These are phyloP conservation scores for Acanthurus lineatus DNA, from an alignment of 2,797 vertebrate genomes.

Conservation along the genomic window DNA sequence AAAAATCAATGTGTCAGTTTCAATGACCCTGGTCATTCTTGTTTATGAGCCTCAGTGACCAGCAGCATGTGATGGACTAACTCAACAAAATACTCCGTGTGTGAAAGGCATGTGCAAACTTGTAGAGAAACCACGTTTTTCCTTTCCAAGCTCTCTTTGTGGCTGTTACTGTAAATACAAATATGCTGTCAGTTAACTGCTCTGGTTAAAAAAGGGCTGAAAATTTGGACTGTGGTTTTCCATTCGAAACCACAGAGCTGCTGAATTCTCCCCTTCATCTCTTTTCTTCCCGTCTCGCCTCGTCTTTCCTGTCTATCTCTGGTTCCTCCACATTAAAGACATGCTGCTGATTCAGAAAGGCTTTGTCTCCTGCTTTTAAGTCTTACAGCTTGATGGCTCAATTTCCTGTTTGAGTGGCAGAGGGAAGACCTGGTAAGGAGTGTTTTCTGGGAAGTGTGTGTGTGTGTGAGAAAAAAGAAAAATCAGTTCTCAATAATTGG, in stretches of 20 bases:
- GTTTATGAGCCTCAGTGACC: slow-evolving; percentile 13
- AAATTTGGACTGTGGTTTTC: slow-evolving; percentile 63
- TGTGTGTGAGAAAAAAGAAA: neutral
- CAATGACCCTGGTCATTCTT: neutral
- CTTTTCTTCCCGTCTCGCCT: slow-evolving; percentile 21
- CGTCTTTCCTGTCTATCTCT: slow-evolving; percentile 31
- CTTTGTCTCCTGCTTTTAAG: slow-evolving; percentile 59
- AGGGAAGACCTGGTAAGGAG: neutral
- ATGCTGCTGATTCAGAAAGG: slow-evolving; percentile 71
- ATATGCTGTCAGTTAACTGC: slow-evolving; percentile 58
- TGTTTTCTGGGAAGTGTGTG: neutral
- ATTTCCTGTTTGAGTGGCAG: slow-evolving; percentile 39
- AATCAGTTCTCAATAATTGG: neutral
- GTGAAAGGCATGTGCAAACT: slow-evolving; percentile 32
- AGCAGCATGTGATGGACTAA: slow-evolving; percentile 19
- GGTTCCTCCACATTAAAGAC: slow-evolving; percentile 59
- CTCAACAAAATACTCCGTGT: slow-evolving; percentile 32
- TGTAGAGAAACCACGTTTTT: slow-evolving; percentile 20
- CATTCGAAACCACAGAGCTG: slow-evolving; percentile 85
- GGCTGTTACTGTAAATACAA: slow-evolving; percentile 59
- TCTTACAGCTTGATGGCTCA: slow-evolving; percentile 48
- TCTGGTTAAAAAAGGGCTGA: slow-evolving; percentile 53
- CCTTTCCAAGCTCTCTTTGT: slow-evolving; percentile 32
- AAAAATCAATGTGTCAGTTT: neutral
- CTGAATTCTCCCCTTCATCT: slow-evolving; percentile 72